Evolutionary conservation across 2,797 vertebrate species (phyloP).

Genomic region (Premnoplex brunnescens): DNA sequence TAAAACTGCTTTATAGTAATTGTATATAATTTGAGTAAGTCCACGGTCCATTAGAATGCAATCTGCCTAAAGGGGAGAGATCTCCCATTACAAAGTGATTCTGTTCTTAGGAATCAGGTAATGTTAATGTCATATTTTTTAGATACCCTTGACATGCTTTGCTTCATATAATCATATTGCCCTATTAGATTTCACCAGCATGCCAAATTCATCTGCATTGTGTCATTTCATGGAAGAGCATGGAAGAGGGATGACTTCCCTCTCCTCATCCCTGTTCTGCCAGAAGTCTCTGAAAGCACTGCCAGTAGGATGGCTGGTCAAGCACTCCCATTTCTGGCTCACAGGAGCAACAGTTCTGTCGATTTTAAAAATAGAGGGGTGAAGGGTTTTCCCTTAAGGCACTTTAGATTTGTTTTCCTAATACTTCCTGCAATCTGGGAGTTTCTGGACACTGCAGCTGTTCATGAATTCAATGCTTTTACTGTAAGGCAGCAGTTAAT

Average conservation of each 20-base stretch:
- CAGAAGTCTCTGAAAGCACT: not conserved
- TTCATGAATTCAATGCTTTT: constrained; percentile 1
- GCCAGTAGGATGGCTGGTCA: not conserved
- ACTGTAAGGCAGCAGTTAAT: constrained; percentile 30
- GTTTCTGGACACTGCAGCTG: constrained; percentile 19
- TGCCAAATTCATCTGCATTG: not conserved
- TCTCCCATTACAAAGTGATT: not conserved
- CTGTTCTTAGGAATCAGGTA: not conserved
- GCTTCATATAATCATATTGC: not conserved
- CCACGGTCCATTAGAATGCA: not conserved
- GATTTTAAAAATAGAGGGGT: not conserved
- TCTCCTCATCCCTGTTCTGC: not conserved
- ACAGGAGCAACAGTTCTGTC: not conserved
- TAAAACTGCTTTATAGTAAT: not conserved
- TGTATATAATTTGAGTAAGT: not conserved
- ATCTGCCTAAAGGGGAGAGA: not conserved
- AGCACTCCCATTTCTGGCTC: not conserved
- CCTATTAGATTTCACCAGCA: not conserved
- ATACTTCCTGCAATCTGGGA: not conserved
- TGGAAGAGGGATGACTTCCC: not conserved
- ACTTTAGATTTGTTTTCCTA: not conserved
- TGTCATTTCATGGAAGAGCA: not conserved
- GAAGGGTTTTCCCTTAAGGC: not conserved
- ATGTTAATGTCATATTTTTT: not conserved
- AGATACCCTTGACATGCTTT: not conserved